Conservation (phyloP, 92 coral and sea anemone genomes). For the Zoanthus sansibaricus region DNA sequence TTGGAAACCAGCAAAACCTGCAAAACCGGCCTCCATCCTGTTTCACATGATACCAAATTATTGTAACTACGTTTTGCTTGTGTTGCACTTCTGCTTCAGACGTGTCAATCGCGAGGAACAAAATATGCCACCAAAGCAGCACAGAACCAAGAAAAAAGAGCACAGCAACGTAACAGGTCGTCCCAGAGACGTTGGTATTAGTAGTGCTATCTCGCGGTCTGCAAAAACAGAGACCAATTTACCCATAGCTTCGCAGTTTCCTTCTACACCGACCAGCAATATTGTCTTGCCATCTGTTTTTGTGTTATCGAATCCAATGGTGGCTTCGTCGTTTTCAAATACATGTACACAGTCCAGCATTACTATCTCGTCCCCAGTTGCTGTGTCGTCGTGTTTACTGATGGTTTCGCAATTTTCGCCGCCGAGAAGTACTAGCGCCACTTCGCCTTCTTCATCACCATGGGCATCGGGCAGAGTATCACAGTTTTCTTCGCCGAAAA, state of each 20-base stretch:
- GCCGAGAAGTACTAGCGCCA: slow-evolving; percentile 13
- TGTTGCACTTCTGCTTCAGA: slow-evolving; percentile 2
- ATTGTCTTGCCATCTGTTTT: slow-evolving; percentile 8
- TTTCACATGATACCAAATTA: slow-evolving; percentile 7
- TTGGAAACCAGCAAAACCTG: neutral
- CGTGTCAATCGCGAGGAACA: slow-evolving; percentile 15
- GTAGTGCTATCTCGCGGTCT: slow-evolving; percentile 7
- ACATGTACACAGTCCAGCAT: slow-evolving; percentile 15
- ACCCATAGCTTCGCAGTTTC: slow-evolving; percentile 16
- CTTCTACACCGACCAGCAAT: slow-evolving; percentile 20
- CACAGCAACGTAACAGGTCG: slow-evolving; percentile 13
- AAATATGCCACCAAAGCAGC: slow-evolving; percentile 13
- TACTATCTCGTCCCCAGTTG: slow-evolving; percentile 10
- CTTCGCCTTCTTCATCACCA: neutral
- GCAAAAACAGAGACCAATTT: neutral
- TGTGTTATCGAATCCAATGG: slow-evolving; percentile 9
- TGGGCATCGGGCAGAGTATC: slow-evolving; percentile 11
- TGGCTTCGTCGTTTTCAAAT: slow-evolving; percentile 21
- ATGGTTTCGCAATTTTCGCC: slow-evolving; percentile 14
- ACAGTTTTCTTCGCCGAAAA: slow-evolving; percentile 16
- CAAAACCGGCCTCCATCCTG: neutral
- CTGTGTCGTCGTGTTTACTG: slow-evolving; percentile 8
- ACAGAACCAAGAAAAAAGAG: slow-evolving; percentile 15
- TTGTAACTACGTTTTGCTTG: slow-evolving; percentile 14
- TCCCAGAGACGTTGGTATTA: slow-evolving; percentile 14